phyloP scores from a whole-genome alignment of 2,113 vertebrate genomes.

The Elgaria multicarinata region DNA sequence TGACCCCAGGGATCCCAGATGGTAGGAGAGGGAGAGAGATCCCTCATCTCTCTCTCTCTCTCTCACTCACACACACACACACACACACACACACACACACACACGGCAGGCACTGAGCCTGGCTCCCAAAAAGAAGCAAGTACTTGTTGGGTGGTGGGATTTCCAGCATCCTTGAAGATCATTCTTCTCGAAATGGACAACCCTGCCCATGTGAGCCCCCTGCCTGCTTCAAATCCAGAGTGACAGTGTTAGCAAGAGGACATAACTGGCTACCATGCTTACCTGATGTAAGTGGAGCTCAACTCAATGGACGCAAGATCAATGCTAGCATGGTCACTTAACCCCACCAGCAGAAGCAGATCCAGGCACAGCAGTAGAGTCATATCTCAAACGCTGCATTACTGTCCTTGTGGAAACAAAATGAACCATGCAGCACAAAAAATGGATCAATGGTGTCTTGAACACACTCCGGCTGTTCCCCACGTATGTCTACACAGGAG shows the following conservation, averaged over 20 bases:
- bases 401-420: background rate
- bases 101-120: background rate
- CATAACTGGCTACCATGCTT: too few relatives aligned
- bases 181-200: background rate
- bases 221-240: too few relatives aligned
- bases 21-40: background rate
- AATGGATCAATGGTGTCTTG: background rate
- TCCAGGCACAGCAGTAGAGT: background rate
- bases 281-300: too few relatives aligned
- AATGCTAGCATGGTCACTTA: too few relatives aligned
- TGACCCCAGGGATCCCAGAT: background rate
- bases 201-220: background rate
- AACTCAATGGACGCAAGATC: too few relatives aligned
- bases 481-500: background rate
- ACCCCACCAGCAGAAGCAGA: background rate
- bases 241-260: too few relatives aligned
- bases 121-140: background rate
- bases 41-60: too few relatives aligned
- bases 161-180: background rate
- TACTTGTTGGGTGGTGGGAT: constrained; percentile 18
- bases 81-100: too few relatives aligned
- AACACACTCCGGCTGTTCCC: too few relatives aligned
- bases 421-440: background rate
- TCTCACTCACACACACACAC: too few relatives aligned
- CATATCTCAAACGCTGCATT: background rate